phyloP scores from a whole-genome alignment of 2,113 vertebrate genomes.

The Hydropotes inermis region DNA sequence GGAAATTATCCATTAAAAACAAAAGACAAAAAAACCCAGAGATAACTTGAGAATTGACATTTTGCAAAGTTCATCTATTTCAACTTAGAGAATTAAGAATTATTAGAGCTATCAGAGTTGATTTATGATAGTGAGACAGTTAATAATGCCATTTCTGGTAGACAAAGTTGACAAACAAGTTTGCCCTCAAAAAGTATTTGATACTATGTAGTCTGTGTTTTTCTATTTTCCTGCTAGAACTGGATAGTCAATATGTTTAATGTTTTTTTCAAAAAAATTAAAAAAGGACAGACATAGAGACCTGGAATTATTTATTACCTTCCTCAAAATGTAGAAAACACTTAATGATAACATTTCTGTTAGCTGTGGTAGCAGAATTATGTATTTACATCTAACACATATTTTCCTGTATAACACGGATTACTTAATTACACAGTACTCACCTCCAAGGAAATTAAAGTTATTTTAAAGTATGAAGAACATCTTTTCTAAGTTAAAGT shows the following conservation, averaged over 20 bases:
- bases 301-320: background rate
- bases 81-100: background rate
- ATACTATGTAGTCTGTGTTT: background rate
- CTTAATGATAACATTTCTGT: constrained; percentile 54
- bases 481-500: constrained; percentile 45
- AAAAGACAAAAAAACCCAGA: background rate
- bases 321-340: constrained; percentile 53
- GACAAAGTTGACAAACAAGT: background rate
- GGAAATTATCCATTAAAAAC: background rate
- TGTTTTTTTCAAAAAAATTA: background rate
- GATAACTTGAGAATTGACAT: background rate
- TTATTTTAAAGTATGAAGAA: constrained; percentile 63
- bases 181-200: background rate
- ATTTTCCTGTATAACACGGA: constrained; percentile 19
- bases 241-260: constrained; percentile 1
- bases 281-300: constrained; percentile 9
- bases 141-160: background rate
- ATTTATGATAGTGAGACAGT: background rate
- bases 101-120: background rate
- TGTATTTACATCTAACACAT: constrained; percentile 41
- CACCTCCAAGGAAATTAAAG: constrained; percentile 56
- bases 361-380: background rate
- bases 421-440: constrained; percentile 57
- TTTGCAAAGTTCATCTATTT: background rate
- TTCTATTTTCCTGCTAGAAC: background rate